Base-by-base conservation (phyloP, 53 echinoderm and acorn worm species). In the Zoroaster sp. region DNA sequence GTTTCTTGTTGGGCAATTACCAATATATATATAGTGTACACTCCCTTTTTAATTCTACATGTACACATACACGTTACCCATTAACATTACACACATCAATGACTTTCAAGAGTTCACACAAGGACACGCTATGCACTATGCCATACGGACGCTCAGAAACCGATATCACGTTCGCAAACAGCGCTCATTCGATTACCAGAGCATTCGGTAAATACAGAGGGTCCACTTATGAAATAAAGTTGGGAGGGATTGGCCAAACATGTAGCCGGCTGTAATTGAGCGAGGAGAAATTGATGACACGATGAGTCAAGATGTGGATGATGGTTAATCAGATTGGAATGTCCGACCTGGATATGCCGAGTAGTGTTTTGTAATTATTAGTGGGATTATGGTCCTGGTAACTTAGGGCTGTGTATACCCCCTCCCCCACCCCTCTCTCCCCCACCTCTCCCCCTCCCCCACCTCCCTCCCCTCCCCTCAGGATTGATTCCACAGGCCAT, bases 61-160 rank as follows among this genome's bases (percentile, higher is more conserved):
- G n/a, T n/a, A n/a, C n/a, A n/a, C n/a, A n/a, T n/a, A n/a, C n/a
- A n/a, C n/a, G n/a, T n/a, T n/a, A 59, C 63, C 63, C 63, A 59
- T 59, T 59, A 59, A 21, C 63, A 59, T 28, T 1, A 11, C 63
- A 59, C 21, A 59, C 25, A 35, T 41, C 40, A 44, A 21, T 5
- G 38, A 40, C 4, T 44, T 31, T 4, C 46, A 2, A n/a, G n/a
- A 71, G 85, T 69, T 85, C 85, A 85, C n/a, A 28, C 18, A 47
- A 12, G 85, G 85, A 46, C 85, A 71, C 34, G 21, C 49, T 70
- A n/a, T 85, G 85, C 71, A 85, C 85, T 85, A 69, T 85, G 2
- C 14, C 85, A 35, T 32, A 21, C 47, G 40, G n/a, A 46, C 13
- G 12, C 10, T 35, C 34, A 52, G 85, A 69, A 85, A 85, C 51